Evolutionary conservation across 2,888 invertebrate species (phyloP).

Genomic region (Microctonus aethiopoides): DNA sequence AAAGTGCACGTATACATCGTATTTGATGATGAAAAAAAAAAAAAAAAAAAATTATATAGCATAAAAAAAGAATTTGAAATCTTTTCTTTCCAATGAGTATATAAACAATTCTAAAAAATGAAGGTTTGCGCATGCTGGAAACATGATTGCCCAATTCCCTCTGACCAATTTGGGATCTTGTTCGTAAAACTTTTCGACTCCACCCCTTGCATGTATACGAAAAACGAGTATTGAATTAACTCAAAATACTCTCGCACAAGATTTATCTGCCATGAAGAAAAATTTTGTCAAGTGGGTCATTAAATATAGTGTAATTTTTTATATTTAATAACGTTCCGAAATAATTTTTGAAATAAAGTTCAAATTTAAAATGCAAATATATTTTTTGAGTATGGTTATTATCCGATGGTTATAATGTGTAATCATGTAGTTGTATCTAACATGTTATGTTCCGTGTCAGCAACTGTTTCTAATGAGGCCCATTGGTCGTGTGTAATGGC

Average conservation of each 20-base stretch:
- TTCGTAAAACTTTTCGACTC: background rate
- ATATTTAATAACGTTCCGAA: too few species aligned
- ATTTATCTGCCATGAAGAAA: background rate
- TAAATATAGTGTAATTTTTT: too few species aligned
- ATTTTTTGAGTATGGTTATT: background rate
- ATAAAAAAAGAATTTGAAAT: conserved; percentile 11
- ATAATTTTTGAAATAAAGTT: background rate
- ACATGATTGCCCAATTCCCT: conserved; percentile 37
- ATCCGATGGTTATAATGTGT: background rate
- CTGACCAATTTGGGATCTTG: conserved; percentile 38
- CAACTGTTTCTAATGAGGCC: background rate
- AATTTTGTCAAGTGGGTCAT: too few species aligned
- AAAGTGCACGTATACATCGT: conserved; percentile 19
- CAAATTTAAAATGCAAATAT: background rate
- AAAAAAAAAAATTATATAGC: conserved; percentile 12
- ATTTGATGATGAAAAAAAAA: conserved; percentile 7
- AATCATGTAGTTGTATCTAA: background rate
- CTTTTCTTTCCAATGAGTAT: background rate
- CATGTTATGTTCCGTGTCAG: background rate
- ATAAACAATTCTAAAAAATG: background rate
- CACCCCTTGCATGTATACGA: conserved; percentile 14
- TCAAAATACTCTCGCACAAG: background rate
- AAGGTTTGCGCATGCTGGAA: conserved; percentile 9
- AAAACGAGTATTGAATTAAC: background rate
- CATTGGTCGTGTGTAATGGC: background rate